Conservation (phyloP, 2,113 vertebrate genomes). For the Pteronura brasiliensis region DNA sequence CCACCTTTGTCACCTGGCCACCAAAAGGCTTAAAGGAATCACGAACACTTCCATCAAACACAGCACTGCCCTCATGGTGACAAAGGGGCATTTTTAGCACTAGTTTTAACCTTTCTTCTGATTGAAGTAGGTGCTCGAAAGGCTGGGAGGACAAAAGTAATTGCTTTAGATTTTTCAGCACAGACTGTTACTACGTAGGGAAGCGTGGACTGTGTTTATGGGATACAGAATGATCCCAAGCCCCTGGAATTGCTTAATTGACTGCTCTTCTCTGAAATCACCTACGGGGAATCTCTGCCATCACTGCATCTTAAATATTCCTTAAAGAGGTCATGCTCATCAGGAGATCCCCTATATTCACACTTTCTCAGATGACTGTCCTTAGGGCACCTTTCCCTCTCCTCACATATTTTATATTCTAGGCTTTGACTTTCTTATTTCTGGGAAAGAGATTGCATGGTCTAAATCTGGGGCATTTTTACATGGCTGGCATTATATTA, state of each 20-base stretch:
- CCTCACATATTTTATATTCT: neutral
- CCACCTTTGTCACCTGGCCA: neutral
- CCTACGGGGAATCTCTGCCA: constrained; percentile 31
- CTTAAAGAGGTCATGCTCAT: neutral
- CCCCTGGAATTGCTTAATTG: constrained; percentile 54
- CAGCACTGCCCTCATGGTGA: neutral
- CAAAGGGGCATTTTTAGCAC: neutral
- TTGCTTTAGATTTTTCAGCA: constrained; percentile 58
- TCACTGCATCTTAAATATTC: neutral
- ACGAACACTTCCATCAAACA: neutral
- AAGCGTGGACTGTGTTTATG: constrained; percentile 16
- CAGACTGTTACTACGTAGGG: constrained; percentile 47
- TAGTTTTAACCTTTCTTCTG: constrained; percentile 50
- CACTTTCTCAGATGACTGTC: neutral
- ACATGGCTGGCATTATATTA: neutral
- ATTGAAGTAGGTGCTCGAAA: constrained; percentile 25
- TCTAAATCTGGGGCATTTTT: neutral
- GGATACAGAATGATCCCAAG: neutral
- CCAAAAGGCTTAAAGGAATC: neutral
- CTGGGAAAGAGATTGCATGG: neutral
- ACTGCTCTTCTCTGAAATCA: constrained; percentile 49
- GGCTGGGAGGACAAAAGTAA: constrained; percentile 40
- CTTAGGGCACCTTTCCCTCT: neutral
- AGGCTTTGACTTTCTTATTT: neutral
- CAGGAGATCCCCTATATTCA: neutral